Percentiles rank a stretch among this genome's conserved stretches.
phyloP scores from a whole-genome alignment of 2,113 vertebrate species.

The Serilophus lunatus region DNA sequence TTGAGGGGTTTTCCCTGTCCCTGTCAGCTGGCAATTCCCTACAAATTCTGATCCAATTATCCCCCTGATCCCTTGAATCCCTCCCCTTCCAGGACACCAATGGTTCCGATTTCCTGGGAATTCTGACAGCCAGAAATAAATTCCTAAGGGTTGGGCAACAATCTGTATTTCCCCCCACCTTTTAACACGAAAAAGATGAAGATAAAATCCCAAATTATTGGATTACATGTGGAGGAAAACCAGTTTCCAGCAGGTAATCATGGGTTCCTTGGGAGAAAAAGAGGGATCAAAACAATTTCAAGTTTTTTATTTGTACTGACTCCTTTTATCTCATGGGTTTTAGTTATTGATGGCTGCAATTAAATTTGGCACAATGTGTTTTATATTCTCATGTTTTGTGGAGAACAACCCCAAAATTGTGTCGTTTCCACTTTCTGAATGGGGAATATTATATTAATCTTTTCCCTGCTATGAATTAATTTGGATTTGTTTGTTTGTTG shows the following conservation, averaged over 20 bases:
- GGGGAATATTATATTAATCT: not conserved
- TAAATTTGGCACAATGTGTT: not conserved
- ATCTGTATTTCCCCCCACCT: too few relatives aligned
- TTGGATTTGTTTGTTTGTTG: not conserved
- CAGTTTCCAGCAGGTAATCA: not conserved
- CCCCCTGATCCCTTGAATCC: too few relatives aligned
- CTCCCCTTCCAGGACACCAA: too few relatives aligned
- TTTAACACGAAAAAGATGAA: too few relatives aligned
- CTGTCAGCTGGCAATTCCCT: too few relatives aligned
- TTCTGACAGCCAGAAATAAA: too few relatives aligned
- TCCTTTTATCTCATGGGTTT: not conserved
- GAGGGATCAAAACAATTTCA: not conserved
- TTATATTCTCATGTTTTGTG: not conserved
- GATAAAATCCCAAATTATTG: not conserved
- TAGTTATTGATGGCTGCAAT: not conserved
- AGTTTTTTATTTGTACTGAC: not conserved
- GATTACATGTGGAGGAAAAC: not conserved
- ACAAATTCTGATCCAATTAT: too few relatives aligned
- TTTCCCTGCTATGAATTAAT: not conserved
- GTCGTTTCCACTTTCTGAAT: not conserved
- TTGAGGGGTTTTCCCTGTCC: too few relatives aligned
- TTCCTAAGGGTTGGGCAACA: too few relatives aligned
- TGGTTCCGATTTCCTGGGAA: too few relatives aligned
- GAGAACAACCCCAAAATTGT: not conserved
- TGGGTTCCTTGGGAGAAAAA: not conserved